These are phyloP conservation scores for Grammomys surdaster DNA, from an alignment of 2,113 vertebrate species.

Conservation along the genomic window DNA sequence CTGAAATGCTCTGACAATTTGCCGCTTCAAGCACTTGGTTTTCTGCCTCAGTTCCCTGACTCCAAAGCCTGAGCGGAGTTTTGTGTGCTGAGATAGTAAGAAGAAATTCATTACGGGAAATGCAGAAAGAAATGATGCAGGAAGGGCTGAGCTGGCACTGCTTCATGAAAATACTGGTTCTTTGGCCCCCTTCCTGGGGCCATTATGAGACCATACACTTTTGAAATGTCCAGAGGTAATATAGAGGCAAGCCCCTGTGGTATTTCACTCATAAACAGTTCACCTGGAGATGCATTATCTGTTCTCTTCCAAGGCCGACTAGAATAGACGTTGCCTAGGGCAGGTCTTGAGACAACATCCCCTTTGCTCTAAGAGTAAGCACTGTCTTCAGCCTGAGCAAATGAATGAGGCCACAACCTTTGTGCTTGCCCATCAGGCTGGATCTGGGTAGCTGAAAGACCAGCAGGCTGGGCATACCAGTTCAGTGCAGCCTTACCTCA, in stretches of 20 bases:
- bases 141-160: not conserved
- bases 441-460: not conserved
- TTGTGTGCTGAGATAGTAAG: not conserved
- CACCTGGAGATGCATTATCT: not conserved
- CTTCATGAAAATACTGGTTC: not conserved
- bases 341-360: not conserved
- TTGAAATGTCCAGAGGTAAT: not conserved
- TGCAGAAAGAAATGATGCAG: not conserved
- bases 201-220: not conserved
- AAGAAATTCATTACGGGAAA: not conserved
- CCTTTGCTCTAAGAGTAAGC: not conserved
- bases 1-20: not conserved
- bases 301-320: not conserved
- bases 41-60: not conserved
- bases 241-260: not conserved
- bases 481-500: not conserved
- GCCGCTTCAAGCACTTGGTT: not conserved
- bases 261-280: not conserved
- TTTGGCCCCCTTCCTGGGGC: not conserved
- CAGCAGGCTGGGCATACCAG: rapidly evolving
- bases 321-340: not conserved
- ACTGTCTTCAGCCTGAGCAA: not conserved
- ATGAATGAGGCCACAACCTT: no score
- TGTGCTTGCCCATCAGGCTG: not conserved
- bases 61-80: not conserved